Percentiles rank a stretch among this genome's conserved stretches.
These are phyloP conservation scores for Crioceris asparagi DNA, from an alignment of 2,888 invertebrate species.

Conservation along the genomic window DNA sequence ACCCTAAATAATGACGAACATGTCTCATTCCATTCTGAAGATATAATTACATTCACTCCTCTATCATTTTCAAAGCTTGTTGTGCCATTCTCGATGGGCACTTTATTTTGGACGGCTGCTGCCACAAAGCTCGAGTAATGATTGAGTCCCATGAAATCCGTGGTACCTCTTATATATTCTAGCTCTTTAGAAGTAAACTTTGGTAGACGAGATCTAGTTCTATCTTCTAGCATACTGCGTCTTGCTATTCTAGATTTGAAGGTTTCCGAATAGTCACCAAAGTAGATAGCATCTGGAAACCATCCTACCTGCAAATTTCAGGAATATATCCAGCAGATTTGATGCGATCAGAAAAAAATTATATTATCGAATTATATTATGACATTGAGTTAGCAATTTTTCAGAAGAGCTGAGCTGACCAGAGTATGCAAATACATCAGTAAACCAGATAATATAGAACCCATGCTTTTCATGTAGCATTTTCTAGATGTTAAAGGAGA, in stretches of 20 bases:
- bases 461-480: too few relatives aligned
- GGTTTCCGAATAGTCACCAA: constrained; percentile 54
- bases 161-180: constrained; percentile 47
- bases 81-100: constrained; percentile 29
- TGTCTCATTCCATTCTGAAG: neutral
- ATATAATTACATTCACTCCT: neutral
- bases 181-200: constrained; percentile 50
- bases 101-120: neutral
- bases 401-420: too few relatives aligned
- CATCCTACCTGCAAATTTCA: constrained; percentile 23
- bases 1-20: neutral
- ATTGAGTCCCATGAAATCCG: constrained; percentile 66
- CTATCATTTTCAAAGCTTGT: neutral
- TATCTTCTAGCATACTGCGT: constrained; percentile 49
- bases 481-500: too few relatives aligned
- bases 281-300: constrained; percentile 47
- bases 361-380: too few relatives aligned
- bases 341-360: too few relatives aligned
- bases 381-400: too few relatives aligned
- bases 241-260: constrained; percentile 49
- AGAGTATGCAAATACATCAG: too few relatives aligned
- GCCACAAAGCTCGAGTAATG: constrained; percentile 47
- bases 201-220: constrained; percentile 49
- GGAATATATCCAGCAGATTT: too few relatives aligned
- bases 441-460: too few relatives aligned